Conservation (phyloP, 2,888 invertebrate genomes). For the Dione juno region DNA sequence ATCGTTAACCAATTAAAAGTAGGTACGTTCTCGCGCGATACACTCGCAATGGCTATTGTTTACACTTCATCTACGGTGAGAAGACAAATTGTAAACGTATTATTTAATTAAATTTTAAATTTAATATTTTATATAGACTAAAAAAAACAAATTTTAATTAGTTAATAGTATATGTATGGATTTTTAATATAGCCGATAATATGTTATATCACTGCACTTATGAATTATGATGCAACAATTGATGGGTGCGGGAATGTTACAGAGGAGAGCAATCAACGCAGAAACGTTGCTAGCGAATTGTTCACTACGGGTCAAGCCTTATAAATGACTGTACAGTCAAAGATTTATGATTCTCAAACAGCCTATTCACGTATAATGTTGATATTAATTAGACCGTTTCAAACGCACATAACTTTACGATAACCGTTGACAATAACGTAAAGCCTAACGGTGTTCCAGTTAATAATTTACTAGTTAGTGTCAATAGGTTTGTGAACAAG, state of each 20-base stretch:
- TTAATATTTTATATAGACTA: not conserved
- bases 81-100: constrained; percentile 59
- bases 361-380: constrained; percentile 24
- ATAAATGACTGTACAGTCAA: constrained; percentile 41
- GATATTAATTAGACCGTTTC: constrained; percentile 28
- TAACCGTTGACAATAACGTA: constrained; percentile 38
- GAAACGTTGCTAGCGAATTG: constrained; percentile 29
- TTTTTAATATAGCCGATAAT: no score
- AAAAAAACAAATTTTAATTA: not conserved
- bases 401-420: constrained; percentile 37
- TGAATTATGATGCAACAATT: constrained; percentile 38
- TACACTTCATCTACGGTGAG: constrained; percentile 16
- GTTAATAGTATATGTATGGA: not conserved
- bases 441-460: constrained; percentile 37
- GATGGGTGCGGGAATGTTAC: constrained; percentile 34
- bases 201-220: no score
- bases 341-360: constrained; percentile 39
- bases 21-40: constrained; percentile 32
- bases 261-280: constrained; percentile 27
- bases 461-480: constrained; percentile 35
- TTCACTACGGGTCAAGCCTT: constrained; percentile 31
- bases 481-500: constrained; percentile 34
- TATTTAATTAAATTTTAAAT: not conserved
- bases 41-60: constrained; percentile 11
- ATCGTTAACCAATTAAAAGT: constrained; percentile 42